Base-by-base conservation (phyloP, 1,140 invertebrate species). In the Pseudomyrmex dendroicus region DNA sequence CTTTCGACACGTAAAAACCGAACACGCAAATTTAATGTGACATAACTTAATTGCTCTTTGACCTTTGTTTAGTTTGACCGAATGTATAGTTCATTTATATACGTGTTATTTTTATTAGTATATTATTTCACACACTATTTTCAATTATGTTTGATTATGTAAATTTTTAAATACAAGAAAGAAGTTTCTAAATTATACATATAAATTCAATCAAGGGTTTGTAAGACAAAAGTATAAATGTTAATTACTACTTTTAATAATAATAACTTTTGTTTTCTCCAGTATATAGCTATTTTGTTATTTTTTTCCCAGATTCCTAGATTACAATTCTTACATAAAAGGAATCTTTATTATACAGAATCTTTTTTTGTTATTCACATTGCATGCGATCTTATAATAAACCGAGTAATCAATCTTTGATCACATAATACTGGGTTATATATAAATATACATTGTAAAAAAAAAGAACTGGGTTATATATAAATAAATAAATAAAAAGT, bases 391-490 rank as follows among this genome's bases (percentile, higher is more conserved):
- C n/a, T 48, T 48, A 25, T 20, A 70, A n/a, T 12, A 78, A 57
- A 78, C 15, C 13, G 46, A 13, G 8, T 15, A 70, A 78, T 68
- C n/a, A 57, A 66, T 78, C 17, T 77, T 78, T 78, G 56, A 56
- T 64, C 44, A 46, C 20, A 35, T 57, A 67, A 67, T 56, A 57
- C 13, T 66, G 48, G 48, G 22, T 66, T 48, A 70, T 48, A 25
- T 10, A 13, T 78, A 57, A 68, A 48, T 44, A 78, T n/a, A n/a
- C n/a, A n/a, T n/a, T n/a, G n/a, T n/a, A n/a, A n/a, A n/a, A n/a
- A n/a, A n/a, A n/a, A n/a, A n/a, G n/a, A n/a, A n/a, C n/a, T n/a
- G n/a, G n/a, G n/a, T n/a, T n/a, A n/a, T n/a, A n/a, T n/a, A n/a
- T n/a, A n/a, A n/a, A n/a, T n/a, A n/a, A n/a, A n/a, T n/a, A n/a